A percentile compares a stretch with the other conserved stretches of the same genome.
Evolutionary conservation across 2,113 vertebrate genomes (phyloP).

Genomic region (Strix uralensis): DNA sequence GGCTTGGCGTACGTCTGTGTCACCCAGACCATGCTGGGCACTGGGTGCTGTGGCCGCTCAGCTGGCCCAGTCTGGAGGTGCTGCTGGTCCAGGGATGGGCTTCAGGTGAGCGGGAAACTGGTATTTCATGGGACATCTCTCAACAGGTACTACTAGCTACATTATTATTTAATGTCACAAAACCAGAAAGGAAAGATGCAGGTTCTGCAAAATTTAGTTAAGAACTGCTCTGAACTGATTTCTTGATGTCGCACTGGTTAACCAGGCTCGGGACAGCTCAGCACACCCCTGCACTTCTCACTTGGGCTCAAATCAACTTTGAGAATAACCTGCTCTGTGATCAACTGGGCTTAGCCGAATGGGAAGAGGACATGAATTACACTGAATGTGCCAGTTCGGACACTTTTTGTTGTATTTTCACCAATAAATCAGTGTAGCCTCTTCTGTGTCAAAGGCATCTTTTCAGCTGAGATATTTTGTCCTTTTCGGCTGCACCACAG

Average conservation of each 20-base stretch:
- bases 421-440: background rate
- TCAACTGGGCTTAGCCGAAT: rapidly evolving
- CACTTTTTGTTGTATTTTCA: background rate
- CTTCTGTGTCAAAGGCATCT: background rate
- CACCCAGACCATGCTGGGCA: background rate
- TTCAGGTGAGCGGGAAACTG: background rate
- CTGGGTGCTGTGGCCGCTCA: background rate
- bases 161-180: background rate
- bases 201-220: background rate
- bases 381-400: background rate
- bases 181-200: background rate
- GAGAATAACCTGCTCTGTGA: background rate
- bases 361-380: background rate
- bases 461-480: background rate
- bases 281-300: background rate
- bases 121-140: background rate
- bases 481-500: too few relatives aligned
- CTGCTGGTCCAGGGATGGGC: background rate
- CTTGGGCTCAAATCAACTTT: background rate
- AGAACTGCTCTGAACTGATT: background rate
- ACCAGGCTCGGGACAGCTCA: background rate
- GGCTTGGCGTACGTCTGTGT: rapidly evolving
- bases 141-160: too few relatives aligned
- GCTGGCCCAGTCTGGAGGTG: background rate
- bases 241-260: background rate